Base-by-base conservation (phyloP, 2,797 vertebrate species). In the Hafferia zeledoni region DNA sequence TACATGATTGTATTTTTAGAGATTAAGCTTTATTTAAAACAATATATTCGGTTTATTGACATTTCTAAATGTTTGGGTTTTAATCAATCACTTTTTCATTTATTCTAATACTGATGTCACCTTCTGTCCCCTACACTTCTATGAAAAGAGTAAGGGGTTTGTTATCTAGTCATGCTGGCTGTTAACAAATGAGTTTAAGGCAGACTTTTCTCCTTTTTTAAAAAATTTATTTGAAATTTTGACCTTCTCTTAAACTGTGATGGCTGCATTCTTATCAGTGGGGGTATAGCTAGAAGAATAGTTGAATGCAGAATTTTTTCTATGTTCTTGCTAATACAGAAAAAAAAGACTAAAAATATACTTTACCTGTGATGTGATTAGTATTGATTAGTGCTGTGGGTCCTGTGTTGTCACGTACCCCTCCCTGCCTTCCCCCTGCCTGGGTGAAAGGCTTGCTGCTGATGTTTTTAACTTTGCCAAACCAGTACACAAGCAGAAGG, bases 401-500 rank as follows among this genome's bases (percentile, higher is more conserved):
- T 59, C 46, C 53, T 37, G 33, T 10, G 31, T 56, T 47, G 39
- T 39, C 8, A 4, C 2, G 1, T 50, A 50, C 20, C 8, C 11
- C 31, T 24, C 47, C 37, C 22, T 20, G 9, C 12, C 35, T 31
- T 24, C 9, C 18, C 35, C 35, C 22, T 3, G 14, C 9, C 33
- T 19, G n/a, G n/a, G 30, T 31, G 65, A 72, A 63, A 71, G 37
- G 11, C 23, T 79, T 87, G 86, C 63, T 89, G 56, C 67, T 76
- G 47, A 18, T n/a, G 20, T 7, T 88, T 90, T 68, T 77, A 56
- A 61, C 50, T 82, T 89, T 44, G 47, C 80, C 76, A 79, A 84
- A 39, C 6, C 33, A 76, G 47, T 33, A 17, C 16, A 25, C 30
- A 57, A 67, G 83, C 25, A 92, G 83, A 89, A 83, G 52, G 33